These are phyloP conservation scores for Atlantisia rogersi DNA, from an alignment of 2,113 vertebrate species.

Conservation along the genomic window DNA sequence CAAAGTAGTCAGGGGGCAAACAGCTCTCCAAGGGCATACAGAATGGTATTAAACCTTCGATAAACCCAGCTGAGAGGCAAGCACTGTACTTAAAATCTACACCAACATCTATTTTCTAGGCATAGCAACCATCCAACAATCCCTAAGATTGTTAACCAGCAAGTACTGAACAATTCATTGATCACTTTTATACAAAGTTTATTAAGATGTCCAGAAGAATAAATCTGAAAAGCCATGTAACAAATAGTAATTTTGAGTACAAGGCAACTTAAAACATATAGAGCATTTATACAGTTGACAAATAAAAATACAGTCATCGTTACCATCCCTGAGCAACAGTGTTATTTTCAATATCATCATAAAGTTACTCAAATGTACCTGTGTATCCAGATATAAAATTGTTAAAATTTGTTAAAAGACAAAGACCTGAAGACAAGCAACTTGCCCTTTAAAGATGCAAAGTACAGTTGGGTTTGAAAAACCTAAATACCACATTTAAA, in stretches of 20 bases:
- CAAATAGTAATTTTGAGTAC: neutral
- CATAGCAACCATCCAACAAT: neutral
- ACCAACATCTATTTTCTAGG: neutral
- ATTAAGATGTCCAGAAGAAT: slow-evolving; percentile 29
- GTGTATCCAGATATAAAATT: neutral
- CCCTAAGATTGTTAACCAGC: neutral
- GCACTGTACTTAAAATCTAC: neutral
- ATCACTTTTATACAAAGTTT: slow-evolving; percentile 45
- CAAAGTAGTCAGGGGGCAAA: neutral
- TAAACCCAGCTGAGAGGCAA: neutral
- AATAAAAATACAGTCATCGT: slow-evolving; percentile 18
- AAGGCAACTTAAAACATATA: slow-evolving; percentile 18
- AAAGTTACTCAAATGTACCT: neutral
- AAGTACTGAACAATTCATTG: neutral
- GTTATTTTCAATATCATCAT: neutral
- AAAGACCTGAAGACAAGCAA: neutral
- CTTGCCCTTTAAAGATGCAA: neutral
- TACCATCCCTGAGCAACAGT: slow-evolving; percentile 52
- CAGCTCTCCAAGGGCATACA: neutral
- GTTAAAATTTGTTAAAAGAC: neutral
- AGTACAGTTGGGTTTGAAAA: neutral
- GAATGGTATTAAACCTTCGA: neutral
- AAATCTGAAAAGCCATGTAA: neutral
- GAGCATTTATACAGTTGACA: neutral
- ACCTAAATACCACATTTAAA: neutral